Evolutionary conservation across 2,113 vertebrate genomes (phyloP).

Genomic region (Pelusios castaneus): DNA sequence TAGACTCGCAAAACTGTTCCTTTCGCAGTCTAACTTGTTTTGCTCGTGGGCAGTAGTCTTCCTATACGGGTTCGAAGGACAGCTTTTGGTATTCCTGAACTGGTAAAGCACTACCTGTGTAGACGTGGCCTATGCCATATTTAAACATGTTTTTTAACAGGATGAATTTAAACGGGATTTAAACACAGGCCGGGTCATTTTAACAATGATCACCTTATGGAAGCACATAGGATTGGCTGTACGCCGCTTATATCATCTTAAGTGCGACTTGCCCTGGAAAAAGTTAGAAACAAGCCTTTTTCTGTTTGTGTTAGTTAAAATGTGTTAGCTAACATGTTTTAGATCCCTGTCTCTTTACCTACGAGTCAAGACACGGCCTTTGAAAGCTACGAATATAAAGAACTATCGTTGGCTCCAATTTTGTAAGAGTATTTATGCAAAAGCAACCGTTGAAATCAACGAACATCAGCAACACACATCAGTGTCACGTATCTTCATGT

Average conservation of each 20-base stretch:
- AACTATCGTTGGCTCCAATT: background rate
- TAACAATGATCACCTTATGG: background rate
- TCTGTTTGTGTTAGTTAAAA: background rate
- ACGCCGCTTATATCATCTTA: rapidly evolving
- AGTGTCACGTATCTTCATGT: background rate
- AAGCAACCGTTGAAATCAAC: background rate
- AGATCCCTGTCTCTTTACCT: background rate
- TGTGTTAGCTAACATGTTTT: background rate
- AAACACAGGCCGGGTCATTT: background rate
- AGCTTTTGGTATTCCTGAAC: too few species aligned
- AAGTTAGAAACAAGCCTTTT: background rate
- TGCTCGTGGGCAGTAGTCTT: too few species aligned
- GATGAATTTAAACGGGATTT: background rate
- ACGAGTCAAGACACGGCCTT: background rate
- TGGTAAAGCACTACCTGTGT: too few species aligned
- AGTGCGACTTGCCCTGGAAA: rapidly evolving
- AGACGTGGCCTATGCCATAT: too few species aligned
- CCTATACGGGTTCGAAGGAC: too few species aligned
- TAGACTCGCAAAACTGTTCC: too few species aligned
- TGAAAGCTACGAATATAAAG: background rate
- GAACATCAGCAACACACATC: background rate
- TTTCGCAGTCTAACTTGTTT: too few species aligned
- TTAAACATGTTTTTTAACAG: background rate
- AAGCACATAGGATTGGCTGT: background rate
- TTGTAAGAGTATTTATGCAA: background rate